Evolutionary conservation across 2,113 vertebrate genomes (phyloP).

Genomic region (Hystrix brachyura): DNA sequence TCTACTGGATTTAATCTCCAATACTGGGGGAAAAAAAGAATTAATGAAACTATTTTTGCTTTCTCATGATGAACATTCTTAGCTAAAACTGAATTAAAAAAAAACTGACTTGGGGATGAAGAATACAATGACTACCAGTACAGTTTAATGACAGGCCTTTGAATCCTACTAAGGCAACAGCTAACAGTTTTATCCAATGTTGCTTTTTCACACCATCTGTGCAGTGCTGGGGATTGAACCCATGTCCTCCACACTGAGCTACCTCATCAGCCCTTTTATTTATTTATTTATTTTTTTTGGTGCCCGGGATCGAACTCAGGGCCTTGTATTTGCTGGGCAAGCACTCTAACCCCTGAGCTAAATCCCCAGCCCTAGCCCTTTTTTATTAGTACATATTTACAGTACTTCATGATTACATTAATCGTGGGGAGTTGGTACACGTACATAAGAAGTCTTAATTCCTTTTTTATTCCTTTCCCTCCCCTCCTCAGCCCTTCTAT

Average conservation of each 20-base stretch:
- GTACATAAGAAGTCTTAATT: too few species aligned
- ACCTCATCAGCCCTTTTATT: background rate
- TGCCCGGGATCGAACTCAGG: too few species aligned
- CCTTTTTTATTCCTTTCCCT: too few species aligned
- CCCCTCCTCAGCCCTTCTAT: too few species aligned
- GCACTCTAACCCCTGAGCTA: too few species aligned
- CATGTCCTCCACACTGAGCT: background rate
- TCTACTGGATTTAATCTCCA: background rate
- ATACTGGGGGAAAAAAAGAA: background rate
- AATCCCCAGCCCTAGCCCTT: too few species aligned
- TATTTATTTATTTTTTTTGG: too few species aligned
- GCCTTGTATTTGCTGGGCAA: too few species aligned
- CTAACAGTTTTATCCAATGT: background rate
- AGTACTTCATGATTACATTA: too few species aligned
- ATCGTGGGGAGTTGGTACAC: too few species aligned
- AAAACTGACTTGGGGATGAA: background rate
- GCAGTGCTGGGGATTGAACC: background rate
- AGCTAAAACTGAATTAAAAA: background rate
- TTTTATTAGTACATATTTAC: too few species aligned
- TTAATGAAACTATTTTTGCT: background rate
- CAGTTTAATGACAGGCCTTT: background rate
- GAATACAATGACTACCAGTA: background rate
- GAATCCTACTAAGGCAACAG: background rate
- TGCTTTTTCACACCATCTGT: background rate
- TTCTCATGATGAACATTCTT: background rate